phyloP scores from a whole-genome alignment of 2,888 invertebrate genomes.

The Pollenia griseotomentosa region DNA sequence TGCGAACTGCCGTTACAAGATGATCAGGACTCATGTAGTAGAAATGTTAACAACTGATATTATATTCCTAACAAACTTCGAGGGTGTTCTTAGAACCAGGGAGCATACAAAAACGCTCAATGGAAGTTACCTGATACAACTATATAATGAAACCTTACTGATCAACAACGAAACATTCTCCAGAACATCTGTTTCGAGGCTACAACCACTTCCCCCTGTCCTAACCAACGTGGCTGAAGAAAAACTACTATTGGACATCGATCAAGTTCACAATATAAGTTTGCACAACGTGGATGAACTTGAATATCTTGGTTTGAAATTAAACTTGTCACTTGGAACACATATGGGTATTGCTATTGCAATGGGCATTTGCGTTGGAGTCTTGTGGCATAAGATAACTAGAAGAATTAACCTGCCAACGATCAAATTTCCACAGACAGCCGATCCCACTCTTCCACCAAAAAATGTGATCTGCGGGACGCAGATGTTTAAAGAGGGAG shows the following conservation, averaged over 20 bases:
- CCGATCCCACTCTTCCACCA: background rate
- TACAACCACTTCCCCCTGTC: conserved; percentile 10
- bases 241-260: conserved; percentile 21
- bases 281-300: background rate
- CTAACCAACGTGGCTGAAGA: background rate
- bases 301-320: background rate
- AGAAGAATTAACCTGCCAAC: too few species aligned
- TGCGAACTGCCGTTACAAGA: background rate
- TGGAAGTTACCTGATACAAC: conserved; percentile 10
- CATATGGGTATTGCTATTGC: background rate
- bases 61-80: conserved; percentile 1
- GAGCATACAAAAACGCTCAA: background rate
- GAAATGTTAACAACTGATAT: background rate
- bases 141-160: background rate
- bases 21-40: background rate
- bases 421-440: background rate
- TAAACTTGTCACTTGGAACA: background rate
- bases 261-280: conserved; percentile 16
- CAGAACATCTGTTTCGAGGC: background rate
- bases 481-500: conserved; percentile 25
- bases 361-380: conserved; percentile 4
- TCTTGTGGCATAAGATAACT: too few species aligned
- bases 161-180: conserved; percentile 2
- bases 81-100: background rate
- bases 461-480: background rate